Base-by-base conservation (phyloP, 1,140 invertebrate genomes). In the Drosophila parabipectinata region DNA sequence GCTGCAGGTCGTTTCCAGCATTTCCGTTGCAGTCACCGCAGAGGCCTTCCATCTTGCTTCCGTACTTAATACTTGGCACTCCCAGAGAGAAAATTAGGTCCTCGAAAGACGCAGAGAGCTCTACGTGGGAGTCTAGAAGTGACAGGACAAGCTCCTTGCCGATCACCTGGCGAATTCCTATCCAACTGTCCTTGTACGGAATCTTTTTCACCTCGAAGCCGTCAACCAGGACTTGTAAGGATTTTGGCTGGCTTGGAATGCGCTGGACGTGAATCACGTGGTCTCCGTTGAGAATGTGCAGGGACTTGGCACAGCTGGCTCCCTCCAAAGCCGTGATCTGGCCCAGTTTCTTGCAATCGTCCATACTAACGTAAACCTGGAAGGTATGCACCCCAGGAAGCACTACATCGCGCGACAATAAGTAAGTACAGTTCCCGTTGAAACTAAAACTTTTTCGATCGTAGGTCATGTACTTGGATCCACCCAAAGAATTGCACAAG, bases 21-120 rank as follows among this genome's bases (percentile, higher is more conserved):
- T 96, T 93, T 9, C 93, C 93, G 72, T 96, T 96, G 84, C 96
- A 97, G 71, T 95, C 94, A 53, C 96, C 96, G 89, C 96, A 97
- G 0, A 97, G 91, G 39, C 96, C 97, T 91, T 97, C 95, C 30
- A 95, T 94, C 54, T 94, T 94, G 60, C 94, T 94, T 10, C 93
- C 94, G 90, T 96, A 97, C 18, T 95, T 92, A 48, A 94, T 94
- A 0, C 96, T 96, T 0, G 96, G 96, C 3, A 94, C 93, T n/a
- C 78, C 76, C 51, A 91, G 21, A 0, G 92, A 92, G 68, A 96
- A 96, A 12, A 93, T 94, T 77, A 95, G 92, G 44, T 94, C 94
- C 0, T 93, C 87, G 34, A 92, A 92, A 0, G 92, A 71, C 2
- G 92, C 92, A 7, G 88, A 79, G 47, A 95, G 92, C 90, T 94